These are phyloP conservation scores for Hestina assimilis DNA, from an alignment of 1,140 invertebrate genomes.

Conservation along the genomic window DNA sequence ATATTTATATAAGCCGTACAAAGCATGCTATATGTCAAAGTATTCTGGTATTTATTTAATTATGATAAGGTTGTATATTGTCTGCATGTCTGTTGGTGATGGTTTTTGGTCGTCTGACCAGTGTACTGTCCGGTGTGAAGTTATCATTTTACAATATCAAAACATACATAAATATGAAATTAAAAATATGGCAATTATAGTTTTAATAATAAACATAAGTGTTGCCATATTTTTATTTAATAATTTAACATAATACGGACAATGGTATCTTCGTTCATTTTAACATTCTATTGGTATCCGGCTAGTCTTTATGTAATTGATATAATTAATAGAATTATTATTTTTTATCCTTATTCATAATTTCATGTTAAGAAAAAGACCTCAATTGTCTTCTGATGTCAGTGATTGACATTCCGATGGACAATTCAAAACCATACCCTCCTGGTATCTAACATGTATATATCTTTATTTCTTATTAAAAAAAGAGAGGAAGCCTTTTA, in stretches of 20 bases:
- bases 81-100: slow-evolving; percentile 39
- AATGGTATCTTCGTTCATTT: slow-evolving; percentile 22
- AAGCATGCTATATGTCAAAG: slow-evolving; percentile 11
- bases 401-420: too few species aligned
- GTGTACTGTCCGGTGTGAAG: slow-evolving; percentile 30
- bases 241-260: slow-evolving; percentile 23
- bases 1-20: neutral
- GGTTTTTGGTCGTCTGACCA: slow-evolving; percentile 29
- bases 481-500: too few species aligned
- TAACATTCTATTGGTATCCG: too few species aligned
- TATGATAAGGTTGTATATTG: slow-evolving; percentile 21
- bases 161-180: slow-evolving; percentile 7
- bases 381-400: too few species aligned
- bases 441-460: too few species aligned
- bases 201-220: neutral
- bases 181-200: slow-evolving; percentile 28
- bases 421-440: too few species aligned
- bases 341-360: too few species aligned
- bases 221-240: slow-evolving; percentile 26
- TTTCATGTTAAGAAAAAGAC: too few species aligned
- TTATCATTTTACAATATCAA: slow-evolving; percentile 21
- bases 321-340: too few species aligned
- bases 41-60: slow-evolving; percentile 16
- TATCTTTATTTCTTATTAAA: too few species aligned
- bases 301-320: neutral